Conservation (phyloP, 1,140 invertebrate species). For the Pachyrhynchus sulphureomaculatus region DNA sequence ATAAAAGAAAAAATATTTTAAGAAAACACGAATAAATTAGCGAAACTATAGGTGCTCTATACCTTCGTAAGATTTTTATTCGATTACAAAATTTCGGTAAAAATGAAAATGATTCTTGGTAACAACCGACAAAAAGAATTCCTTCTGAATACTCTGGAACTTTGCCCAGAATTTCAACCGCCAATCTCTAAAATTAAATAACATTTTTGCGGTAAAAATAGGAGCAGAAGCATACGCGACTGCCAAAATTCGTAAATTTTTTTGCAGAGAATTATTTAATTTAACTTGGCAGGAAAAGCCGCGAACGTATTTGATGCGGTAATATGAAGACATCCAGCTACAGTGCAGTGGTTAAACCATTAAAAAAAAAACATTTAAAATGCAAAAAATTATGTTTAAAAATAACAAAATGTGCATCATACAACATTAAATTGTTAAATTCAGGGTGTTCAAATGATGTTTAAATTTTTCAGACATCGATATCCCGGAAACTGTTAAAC, state of each 20-base stretch:
- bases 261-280: constrained; percentile 22
- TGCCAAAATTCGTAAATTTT: constrained; percentile 17
- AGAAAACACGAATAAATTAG: too few species aligned
- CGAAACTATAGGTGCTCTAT: background rate
- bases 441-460: background rate
- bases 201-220: constrained; percentile 19
- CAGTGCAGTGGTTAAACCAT: background rate
- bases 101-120: background rate
- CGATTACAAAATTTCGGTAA: background rate
- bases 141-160: background rate
- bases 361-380: background rate
- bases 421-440: background rate
- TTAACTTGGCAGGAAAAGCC: constrained; percentile 14
- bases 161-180: constrained; percentile 15
- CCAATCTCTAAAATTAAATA: constrained; percentile 15
- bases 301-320: constrained; percentile 6
- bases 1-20: too few species aligned
- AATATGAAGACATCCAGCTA: constrained; percentile 9
- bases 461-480: background rate
- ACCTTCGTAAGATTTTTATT: background rate
- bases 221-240: constrained; percentile 12
- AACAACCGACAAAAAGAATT: background rate
- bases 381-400: background rate
- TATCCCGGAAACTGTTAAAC: background rate
- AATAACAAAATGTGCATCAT: background rate